Evolutionary conservation across 2,113 vertebrate species (phyloP), one percentile per base, ranked within the genome.

Genomic region (Hirundichthys speculiger): DNA sequence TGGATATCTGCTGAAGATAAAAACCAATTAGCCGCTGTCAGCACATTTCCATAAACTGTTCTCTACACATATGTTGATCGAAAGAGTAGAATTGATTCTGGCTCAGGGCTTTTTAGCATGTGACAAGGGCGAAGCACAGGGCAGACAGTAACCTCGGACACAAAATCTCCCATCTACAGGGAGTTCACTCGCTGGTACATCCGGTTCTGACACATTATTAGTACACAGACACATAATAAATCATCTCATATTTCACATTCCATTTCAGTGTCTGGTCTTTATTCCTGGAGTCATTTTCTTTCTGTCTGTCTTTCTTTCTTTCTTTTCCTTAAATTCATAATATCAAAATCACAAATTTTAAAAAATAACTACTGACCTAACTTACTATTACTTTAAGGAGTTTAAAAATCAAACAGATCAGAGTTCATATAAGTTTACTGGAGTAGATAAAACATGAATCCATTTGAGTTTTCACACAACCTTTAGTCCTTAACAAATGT

Each of bases 141-240:
- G 5, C 47, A 61, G 46, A 64, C 47, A 57, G 52, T 43, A 16
- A 27, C 73, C 50, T 20, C 64, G 49, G 63, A 79, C 63, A 84
- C 69, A 86, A 79, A 77, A 57, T 54, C 53, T 6, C 45, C 41
- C 20, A 54, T 78, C 85, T 61, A 53, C 75, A 65, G 79, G 81
- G 76, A 75, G 22, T 56, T 69, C 14, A 25, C 39, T 21, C 55
- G 27, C 65, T 53, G 79, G 60, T 56, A 79, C 78, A 61, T 56
- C 42, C 0, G 25, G 57, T 84, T 41, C 70, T 56, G 15, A 3
- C 57, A 52, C 57, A 51, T 45, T 65, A 68, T 63, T 45, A 52
- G 41, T 0, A 15, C 56, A 13, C 43, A 53, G 45, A 77, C 53
- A 27, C 53, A 69, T 41, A 59, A 66, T 41, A 40, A 27, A 34